phyloP scores from a whole-genome alignment of 2,797 vertebrate genomes.

The Argentina silus region DNA sequence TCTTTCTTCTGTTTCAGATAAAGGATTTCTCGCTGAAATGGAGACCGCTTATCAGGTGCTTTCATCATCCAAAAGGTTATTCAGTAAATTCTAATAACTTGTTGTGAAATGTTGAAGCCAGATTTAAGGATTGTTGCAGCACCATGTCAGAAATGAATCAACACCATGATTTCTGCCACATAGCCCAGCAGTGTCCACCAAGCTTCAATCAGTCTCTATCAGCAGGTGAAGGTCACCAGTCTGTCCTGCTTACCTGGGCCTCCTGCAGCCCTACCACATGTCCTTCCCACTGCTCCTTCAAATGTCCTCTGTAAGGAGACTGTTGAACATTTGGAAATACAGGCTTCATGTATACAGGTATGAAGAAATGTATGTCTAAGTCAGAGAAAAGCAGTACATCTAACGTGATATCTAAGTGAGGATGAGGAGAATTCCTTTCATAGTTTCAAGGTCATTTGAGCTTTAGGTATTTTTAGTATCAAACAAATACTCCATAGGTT shows the following conservation, averaged over 20 bases:
- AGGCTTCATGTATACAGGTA: too few species aligned
- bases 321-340: not conserved
- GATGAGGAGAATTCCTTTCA: not conserved
- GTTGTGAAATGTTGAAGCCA: constrained; percentile 25
- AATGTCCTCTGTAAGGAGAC: constrained; percentile 10
- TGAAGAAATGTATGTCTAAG: not conserved
- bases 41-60: constrained; percentile 38
- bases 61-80: constrained; percentile 46
- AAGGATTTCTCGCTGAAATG: constrained; percentile 26
- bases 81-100: constrained; percentile 28
- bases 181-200: constrained; percentile 44
- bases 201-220: constrained; percentile 52
- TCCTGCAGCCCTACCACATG: constrained; percentile 31
- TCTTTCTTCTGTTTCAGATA: constrained; percentile 21
- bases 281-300: constrained; percentile 34
- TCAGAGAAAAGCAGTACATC: not conserved
- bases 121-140: constrained; percentile 31
- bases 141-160: constrained; percentile 51
- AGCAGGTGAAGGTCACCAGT: constrained; percentile 65
- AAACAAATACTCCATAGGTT: not conserved
- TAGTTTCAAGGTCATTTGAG: not conserved
- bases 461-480: not conserved
- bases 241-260: constrained; percentile 45
- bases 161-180: constrained; percentile 28
- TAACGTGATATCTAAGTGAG: not conserved